A percentile compares a stretch with the other conserved stretches of the same genome.
phyloP scores from a whole-genome alignment of 2,888 invertebrate genomes.

The Diadegma fenestrale region DNA sequence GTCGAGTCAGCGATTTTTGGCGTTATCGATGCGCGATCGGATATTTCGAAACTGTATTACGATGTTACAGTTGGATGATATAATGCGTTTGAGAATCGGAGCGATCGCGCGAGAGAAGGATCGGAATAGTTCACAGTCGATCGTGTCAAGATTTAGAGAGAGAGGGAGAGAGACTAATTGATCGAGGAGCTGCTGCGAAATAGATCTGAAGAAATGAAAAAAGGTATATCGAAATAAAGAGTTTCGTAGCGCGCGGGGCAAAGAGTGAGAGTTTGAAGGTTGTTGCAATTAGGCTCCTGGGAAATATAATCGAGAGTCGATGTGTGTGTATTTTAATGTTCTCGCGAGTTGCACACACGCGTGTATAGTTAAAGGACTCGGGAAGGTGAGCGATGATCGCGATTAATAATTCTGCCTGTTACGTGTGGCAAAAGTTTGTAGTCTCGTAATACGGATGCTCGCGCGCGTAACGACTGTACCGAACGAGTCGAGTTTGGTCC shows the following conservation, averaged over 20 bases:
- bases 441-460: slow-evolving; percentile 8
- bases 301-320: slow-evolving; percentile 32
- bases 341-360: not conserved
- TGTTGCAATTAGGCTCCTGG: slow-evolving; percentile 56
- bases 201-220: not conserved
- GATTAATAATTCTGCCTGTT: slow-evolving; percentile 55
- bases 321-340: slow-evolving; percentile 1
- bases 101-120: not conserved
- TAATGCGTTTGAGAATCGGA: slow-evolving; percentile 13
- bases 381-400: slow-evolving; percentile 59
- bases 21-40: not conserved
- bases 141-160: slow-evolving; percentile 8
- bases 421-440: slow-evolving; percentile 16
- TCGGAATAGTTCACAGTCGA: not conserved
- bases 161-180: not conserved
- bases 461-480: slow-evolving; percentile 28
- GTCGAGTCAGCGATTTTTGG: not conserved
- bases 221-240: slow-evolving; percentile 24
- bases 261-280: slow-evolving; percentile 46
- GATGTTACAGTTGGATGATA: slow-evolving; percentile 3
- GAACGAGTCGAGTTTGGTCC: not conserved
- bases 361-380: not conserved
- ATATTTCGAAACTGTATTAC: slow-evolving; percentile 7
- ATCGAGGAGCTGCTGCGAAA: not conserved
- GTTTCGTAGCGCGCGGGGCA: not conserved